phyloP scores from a whole-genome alignment of 1,140 invertebrate species.

The Daktulosphaira vitifoliae region DNA sequence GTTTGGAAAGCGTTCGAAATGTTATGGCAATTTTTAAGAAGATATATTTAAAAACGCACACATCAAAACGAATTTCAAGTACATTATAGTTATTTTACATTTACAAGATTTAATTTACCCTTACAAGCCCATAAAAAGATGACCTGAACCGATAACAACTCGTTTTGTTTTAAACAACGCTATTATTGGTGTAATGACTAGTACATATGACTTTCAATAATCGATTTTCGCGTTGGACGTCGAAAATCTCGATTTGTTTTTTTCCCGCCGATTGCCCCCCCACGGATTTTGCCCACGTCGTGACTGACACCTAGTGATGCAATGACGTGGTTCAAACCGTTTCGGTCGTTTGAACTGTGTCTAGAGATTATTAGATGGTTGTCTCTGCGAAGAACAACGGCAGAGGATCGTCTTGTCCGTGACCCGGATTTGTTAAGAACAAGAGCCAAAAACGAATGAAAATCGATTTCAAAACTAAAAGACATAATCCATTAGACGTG shows the following conservation, averaged over 20 bases:
- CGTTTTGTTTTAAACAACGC: too few relatives aligned
- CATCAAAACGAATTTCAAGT: background rate
- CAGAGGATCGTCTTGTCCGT: conserved; percentile 20
- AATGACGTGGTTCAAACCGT: conserved; percentile 17
- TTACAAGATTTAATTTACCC: too few relatives aligned
- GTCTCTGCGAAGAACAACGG: background rate
- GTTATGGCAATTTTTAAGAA: too few relatives aligned
- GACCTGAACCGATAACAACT: too few relatives aligned
- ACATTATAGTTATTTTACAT: background rate
- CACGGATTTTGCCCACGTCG: background rate
- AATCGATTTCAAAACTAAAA: conserved; percentile 22
- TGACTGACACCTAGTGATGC: background rate
- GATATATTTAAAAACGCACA: background rate
- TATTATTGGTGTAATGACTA: too few relatives aligned
- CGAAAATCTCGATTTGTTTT: background rate
- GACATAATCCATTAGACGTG: conserved; percentile 31
- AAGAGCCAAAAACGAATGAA: conserved; percentile 24
- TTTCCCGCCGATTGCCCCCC: background rate
- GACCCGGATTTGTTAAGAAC: conserved; percentile 22
- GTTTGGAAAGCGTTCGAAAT: background rate
- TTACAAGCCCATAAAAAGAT: too few relatives aligned
- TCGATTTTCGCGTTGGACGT: conserved; percentile 1
- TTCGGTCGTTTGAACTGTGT: conserved; percentile 20
- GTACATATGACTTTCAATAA: background rate
- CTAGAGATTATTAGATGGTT: conserved; percentile 14